Percentiles rank a stretch among this genome's conserved stretches.
These are phyloP conservation scores for Cynopterus sphinx DNA, from an alignment of 2,797 vertebrate species.

Conservation along the genomic window DNA sequence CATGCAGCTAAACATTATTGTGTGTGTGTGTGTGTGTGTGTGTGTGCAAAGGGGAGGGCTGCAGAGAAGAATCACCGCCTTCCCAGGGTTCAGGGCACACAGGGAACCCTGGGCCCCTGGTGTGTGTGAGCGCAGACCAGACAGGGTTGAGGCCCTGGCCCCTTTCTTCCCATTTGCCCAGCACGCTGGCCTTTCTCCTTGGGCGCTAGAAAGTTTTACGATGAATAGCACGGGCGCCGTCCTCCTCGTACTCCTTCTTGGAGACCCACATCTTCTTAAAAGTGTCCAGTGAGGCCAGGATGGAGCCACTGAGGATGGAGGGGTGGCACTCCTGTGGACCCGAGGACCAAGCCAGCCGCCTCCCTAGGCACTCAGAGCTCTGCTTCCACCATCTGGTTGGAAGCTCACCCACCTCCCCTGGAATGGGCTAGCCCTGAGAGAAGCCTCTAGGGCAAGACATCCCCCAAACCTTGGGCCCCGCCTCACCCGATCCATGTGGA, in stretches of 20 bases:
- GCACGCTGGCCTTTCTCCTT: neutral
- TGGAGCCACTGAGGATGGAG: conserved; percentile 88
- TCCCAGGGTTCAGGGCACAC: conserved; percentile 64
- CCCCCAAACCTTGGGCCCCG: neutral
- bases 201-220: conserved; percentile 92
- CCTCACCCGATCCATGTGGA: conserved; percentile 95
- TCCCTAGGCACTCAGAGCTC: neutral
- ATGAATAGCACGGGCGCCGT: conserved; percentile 92
- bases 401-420: neutral
- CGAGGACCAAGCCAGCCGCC: neutral
- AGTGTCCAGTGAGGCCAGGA: conserved; percentile 93
- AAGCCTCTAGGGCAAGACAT: neutral
- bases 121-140: neutral
- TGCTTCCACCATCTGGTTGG: neutral
- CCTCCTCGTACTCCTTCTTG: conserved; percentile 95
- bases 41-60: neutral
- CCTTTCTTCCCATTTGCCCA: neutral
- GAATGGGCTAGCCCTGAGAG: neutral
- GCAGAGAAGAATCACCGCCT: conserved; percentile 21
- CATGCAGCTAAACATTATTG: neutral
- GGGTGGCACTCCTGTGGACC: neutral
- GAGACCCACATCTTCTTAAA: conserved; percentile 98
- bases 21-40: neutral
- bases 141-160: conserved; percentile 48
- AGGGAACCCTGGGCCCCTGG: conserved; percentile 60